Evolutionary conservation across 2,888 invertebrate genomes (phyloP), one percentile per base, ranked within the genome.

Genomic region (Tetragnatha montana): DNA sequence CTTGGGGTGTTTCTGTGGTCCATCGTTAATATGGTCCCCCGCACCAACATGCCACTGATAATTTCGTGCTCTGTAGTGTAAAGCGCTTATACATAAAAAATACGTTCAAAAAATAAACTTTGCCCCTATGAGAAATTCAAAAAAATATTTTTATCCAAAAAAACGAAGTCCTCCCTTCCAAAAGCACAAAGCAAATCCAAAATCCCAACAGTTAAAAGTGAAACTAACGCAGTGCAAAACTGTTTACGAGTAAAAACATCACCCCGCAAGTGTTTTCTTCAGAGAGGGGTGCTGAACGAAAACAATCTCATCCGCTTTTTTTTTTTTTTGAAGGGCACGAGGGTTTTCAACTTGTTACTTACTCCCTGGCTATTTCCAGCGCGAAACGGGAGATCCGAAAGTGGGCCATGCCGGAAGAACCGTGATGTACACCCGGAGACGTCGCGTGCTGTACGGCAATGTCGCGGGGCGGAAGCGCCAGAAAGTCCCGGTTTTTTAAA

Each of bases 371-470:
- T 74, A 76, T 83, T 83, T 83, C 68, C 47, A 68, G 47, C 12
- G 14, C 8, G 17, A 35, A 19, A 71, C 19, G 19, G 83, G 75
- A 75, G 76, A 74, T 47, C 47, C 68, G 4, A 83, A 76, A 83
- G 76, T 83, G 75, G 60, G 83, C n/a, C 83, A 47, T 83, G 83
- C 83, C 83, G 83, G 83, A 83, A 83, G 83, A 47, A 51, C 51
- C 83, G 70, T 70, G 51, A 75, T 74, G 75, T 83, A 83, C 75
- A 75, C 75, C 75, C 74, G 60, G 50, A 81, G 22, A n/a, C 74
- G 68, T 60, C 68, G 83, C 83, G 83, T 83, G 83, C 83, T 10
- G 70, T 17, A 22, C 14, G 6, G 74, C 60, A 47, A 81, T 70
- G 68, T 68, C 60, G 17, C 8, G 3, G 49, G 68, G 22, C 68